Evolutionary conservation across 2,797 vertebrate genomes (phyloP), one percentile per base, ranked within the genome.

Genomic region (Sitta carolinensis): DNA sequence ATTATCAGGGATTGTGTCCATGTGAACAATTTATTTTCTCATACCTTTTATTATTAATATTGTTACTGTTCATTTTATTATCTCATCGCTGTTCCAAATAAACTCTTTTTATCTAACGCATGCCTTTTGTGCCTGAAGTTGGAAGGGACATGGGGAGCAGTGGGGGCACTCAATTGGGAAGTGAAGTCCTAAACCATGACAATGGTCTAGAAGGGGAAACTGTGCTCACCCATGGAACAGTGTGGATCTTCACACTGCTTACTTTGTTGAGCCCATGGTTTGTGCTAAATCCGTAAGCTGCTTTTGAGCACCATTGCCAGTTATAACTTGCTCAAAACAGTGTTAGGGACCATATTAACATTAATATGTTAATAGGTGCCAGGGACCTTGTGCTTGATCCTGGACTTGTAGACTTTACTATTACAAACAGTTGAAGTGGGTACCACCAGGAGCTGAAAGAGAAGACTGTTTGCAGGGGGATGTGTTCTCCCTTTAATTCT

Each of bases 401-500:
- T 52, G 48, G 48, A 11, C 82, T 80, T 84, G 7, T 10, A 29
- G n/a, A 22, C 4, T 72, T 80, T 16, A 18, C 16, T 85, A 0
- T 68, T 54, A 36, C 23, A 63, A 29, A 34, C 16, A 58, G 54
- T 2, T 50, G 36, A 91, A 70, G 50, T 21, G n/a, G 13, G 58
- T 75, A 40, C 16, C n/a, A 78, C 47, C 16, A 75, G 30, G 42
- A 95, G 27, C 17, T 50, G 64, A 90, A 57, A 74, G 7, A 69
- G 61, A 85, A 16, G 32, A 80, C 45, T 77, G 22, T 76, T 83
- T 84, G 51, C 54, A 80, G 42, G 52, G 43, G 26, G 87, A 77
- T 7, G 5, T 50, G 38, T 57, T 84, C 48, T 68, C 19, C 90
- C 79, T 80, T 92, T 67, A 93, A 87, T 91, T 96, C 67, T 79